Evolutionary conservation across 2,888 invertebrate genomes (phyloP).

Genomic region (Pocota personata): DNA sequence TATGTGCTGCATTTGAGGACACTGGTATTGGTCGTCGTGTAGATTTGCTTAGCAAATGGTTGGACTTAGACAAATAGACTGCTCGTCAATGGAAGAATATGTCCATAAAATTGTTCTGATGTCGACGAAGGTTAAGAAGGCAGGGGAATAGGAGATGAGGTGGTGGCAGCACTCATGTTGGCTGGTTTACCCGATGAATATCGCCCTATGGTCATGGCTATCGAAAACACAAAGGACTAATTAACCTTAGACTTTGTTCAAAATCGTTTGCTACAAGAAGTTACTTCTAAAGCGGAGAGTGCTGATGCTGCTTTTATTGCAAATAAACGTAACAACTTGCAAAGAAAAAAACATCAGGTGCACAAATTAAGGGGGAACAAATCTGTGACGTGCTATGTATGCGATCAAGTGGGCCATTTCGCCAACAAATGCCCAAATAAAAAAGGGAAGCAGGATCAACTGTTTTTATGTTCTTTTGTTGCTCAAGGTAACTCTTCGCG

Average conservation of each 20-base stretch:
- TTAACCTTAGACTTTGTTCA: not conserved
- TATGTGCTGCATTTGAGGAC: slow-evolving; percentile 8
- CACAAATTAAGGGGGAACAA: no score
- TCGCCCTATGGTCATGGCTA: not conserved
- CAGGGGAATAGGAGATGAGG: not conserved
- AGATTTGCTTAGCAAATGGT: slow-evolving; percentile 20
- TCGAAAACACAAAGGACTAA: not conserved
- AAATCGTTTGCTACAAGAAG: not conserved
- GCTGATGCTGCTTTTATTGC: not conserved
- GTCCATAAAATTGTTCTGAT: slow-evolving; percentile 14
- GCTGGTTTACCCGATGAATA: slow-evolving; percentile 4
- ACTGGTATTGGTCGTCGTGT: slow-evolving; percentile 1
- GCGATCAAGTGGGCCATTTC: slow-evolving; percentile 8
- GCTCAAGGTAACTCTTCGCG: not conserved
- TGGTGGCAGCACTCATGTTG: not conserved
- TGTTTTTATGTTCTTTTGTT: slow-evolving; percentile 10
- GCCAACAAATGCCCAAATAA: slow-evolving; percentile 7
- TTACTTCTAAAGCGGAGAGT: not conserved
- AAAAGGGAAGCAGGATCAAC: not conserved
- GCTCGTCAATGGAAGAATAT: slow-evolving; percentile 7
- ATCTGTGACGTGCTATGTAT: slow-evolving; percentile 5
- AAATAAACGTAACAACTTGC: not conserved
- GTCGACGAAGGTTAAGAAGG: not conserved
- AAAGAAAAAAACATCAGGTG: not conserved
- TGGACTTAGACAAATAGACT: slow-evolving; percentile 7